Base-by-base conservation (phyloP, 2,113 vertebrate genomes). In the Onychostruthus taczanowskii region DNA sequence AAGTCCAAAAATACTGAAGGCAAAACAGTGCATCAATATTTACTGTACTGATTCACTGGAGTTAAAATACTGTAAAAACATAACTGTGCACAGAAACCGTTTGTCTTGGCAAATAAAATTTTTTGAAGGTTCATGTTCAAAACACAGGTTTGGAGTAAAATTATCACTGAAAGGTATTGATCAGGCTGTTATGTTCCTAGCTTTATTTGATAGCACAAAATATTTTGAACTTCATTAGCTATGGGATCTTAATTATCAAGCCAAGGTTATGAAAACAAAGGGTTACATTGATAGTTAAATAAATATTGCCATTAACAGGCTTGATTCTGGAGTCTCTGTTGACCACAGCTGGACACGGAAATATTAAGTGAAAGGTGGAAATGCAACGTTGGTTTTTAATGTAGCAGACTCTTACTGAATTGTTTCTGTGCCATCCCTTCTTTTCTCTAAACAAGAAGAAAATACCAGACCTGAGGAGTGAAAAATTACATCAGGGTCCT, bases 31-130 rank as follows among this genome's bases (percentile, higher is more conserved):
- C 85, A 97, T 97, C 95, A 97, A 97, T 97, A 97, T 97, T 97
- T 95, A 97, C 94, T 94, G 95, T 97, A 95, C 97, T 88, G 96
- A 94, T 95, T 95, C 95, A 93, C 94, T 89, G 91, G 91, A 96
- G 95, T 97, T 96, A 95, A 97, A 96, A 97, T 97, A 89, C 95
- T 97, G 73, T 96, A 66, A 96, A 97, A 97, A 97, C 96, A 97
- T 26, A 80, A 95, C 69, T 72, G 89, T 94, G 93, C 84, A 79
- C 95, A 95, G 93, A 97, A 87, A 94, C 87, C 13, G 47, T 95
- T 97, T 96, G 87, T 94, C 92, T 96, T 96, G 96, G 94, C 95
- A 83, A 86, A 93, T 47, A 58, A 85, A 62, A 63, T 76, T 37
- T 92, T 95, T 95, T 90, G 81, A 61, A 93, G 84, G 87, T 92